Evolutionary conservation across 1,140 invertebrate genomes (phyloP).

Genomic region (Pseudomyrmex dendroicus): DNA sequence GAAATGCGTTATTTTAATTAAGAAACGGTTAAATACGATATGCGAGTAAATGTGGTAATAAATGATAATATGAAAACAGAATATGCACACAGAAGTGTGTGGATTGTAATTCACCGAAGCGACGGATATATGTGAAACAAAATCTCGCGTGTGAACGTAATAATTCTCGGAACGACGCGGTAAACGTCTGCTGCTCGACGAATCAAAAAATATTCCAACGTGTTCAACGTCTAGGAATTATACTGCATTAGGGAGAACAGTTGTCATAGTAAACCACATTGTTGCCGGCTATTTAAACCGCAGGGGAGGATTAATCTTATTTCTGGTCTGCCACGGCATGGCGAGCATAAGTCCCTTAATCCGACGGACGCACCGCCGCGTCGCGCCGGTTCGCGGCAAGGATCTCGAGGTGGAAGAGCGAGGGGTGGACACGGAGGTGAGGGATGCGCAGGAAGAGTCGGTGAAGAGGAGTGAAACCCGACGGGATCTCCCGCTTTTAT

Average conservation of each 20-base stretch:
- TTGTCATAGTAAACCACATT: conserved; percentile 44
- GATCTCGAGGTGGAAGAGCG: neutral
- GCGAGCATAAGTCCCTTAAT: conserved; percentile 56
- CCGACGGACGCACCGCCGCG: conserved; percentile 47
- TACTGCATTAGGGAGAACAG: conserved; percentile 40
- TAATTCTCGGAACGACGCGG: neutral
- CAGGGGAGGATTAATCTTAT: conserved; percentile 49
- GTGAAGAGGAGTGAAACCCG: neutral
- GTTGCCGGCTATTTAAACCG: conserved; percentile 42
- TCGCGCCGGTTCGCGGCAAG: conserved; percentile 24
- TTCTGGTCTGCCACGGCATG: conserved; percentile 44
- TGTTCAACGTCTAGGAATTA: conserved; percentile 27
- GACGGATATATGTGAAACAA: neutral
- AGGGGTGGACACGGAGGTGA: neutral
- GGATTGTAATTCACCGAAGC: neutral
- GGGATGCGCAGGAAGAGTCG: neutral
- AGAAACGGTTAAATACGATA: neutral
- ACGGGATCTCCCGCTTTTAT: conserved; percentile 45
- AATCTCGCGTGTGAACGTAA: neutral
- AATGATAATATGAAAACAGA: too few relatives aligned
- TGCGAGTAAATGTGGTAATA: neutral
- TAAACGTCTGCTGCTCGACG: neutral
- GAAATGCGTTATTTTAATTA: neutral
- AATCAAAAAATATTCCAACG: conserved; percentile 25
- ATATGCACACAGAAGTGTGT: too few relatives aligned